Conservation (phyloP, 2,888 invertebrate species). For the Spialia ferax region DNA sequence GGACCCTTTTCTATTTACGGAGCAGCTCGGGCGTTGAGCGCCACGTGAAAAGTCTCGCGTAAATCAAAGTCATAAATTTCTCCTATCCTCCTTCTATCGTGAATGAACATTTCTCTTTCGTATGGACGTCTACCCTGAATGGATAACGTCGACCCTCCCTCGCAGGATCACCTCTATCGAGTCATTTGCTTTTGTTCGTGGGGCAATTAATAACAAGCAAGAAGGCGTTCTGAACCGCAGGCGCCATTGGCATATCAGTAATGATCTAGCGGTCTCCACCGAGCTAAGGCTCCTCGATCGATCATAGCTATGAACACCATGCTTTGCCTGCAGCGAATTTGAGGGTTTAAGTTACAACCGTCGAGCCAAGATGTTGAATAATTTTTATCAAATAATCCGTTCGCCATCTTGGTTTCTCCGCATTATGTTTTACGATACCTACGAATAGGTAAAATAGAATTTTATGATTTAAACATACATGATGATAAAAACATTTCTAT, state of each 20-base stretch:
- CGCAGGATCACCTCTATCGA: constrained; percentile 83
- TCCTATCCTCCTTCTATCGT: constrained; percentile 81
- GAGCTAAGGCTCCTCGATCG: constrained; percentile 66
- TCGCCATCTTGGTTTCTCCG: no score
- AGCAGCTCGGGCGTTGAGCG: constrained; percentile 61
- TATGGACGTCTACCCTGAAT: constrained; percentile 82
- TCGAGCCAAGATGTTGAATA: no score
- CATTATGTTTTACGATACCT: no score
- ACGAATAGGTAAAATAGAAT: no score
- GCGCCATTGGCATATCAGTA: constrained; percentile 80
- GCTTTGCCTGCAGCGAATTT: constrained; percentile 18
- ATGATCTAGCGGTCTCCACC: constrained; percentile 73
- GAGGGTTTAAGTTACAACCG: background rate
- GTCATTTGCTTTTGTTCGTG: constrained; percentile 86
- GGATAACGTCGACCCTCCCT: constrained; percentile 84
- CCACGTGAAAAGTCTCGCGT: constrained; percentile 80
- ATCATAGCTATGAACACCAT: constrained; percentile 59
- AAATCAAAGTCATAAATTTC: constrained; percentile 85
- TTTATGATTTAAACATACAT: no score
- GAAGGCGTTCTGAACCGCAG: constrained; percentile 79
- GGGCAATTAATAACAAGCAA: constrained; percentile 84
- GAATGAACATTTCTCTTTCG: constrained; percentile 85
- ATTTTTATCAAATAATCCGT: background rate
- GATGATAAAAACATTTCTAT: no score
- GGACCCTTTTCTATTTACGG: constrained; percentile 80